Conservation (phyloP, 2,113 vertebrate species). For the Dipodomys ordii region DNA sequence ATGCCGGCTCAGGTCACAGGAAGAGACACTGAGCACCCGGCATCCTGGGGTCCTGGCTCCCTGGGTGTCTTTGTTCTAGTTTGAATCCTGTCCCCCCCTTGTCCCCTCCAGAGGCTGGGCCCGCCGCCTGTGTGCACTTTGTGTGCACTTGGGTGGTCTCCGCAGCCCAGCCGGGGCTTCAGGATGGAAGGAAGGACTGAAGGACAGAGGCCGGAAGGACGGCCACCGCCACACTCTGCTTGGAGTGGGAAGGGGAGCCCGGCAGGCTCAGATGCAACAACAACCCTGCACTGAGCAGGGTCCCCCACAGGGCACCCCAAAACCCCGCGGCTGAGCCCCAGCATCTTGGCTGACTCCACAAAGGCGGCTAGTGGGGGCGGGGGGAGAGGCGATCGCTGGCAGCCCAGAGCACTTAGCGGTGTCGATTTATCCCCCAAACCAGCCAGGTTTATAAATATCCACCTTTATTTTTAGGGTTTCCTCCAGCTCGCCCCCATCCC, state of each 20-base stretch:
- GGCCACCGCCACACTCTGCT: neutral
- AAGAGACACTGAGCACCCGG: no score
- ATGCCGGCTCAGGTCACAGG: no score
- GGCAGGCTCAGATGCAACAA: neutral
- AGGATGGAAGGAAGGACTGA: neutral
- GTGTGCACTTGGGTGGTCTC: neutral
- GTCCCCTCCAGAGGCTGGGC: no score
- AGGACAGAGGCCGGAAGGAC: conserved; percentile 35
- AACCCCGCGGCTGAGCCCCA: neutral
- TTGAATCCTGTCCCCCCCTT: no score
- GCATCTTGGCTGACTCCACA: neutral
- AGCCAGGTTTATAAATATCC: conserved; percentile 61
- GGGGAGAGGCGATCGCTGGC: neutral
- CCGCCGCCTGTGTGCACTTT: neutral
- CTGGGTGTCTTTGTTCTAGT: no score
- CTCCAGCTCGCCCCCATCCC: neutral
- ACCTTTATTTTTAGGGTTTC: conserved; percentile 74
- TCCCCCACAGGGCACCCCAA: neutral
- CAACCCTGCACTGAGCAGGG: neutral
- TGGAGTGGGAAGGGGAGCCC: neutral
- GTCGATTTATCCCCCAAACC: conserved; percentile 65
- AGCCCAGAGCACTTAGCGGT: conserved; percentile 37
- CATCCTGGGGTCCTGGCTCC: no score
- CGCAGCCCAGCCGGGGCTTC: no score
- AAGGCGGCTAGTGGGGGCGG: neutral